Conservation (phyloP, 2,113 vertebrate genomes). For the Papio anubis region DNA sequence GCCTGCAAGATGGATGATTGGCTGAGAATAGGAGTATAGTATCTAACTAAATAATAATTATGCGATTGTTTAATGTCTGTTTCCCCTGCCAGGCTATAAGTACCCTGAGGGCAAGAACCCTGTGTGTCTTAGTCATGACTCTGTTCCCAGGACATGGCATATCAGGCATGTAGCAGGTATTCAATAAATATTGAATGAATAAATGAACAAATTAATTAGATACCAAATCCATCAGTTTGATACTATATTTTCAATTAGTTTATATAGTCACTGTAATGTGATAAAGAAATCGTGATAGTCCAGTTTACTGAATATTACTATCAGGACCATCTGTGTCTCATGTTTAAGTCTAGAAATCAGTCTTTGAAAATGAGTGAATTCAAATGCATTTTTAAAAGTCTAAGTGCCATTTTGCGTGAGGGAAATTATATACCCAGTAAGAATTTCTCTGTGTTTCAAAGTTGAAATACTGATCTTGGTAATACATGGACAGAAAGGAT, state of each 20-base stretch:
- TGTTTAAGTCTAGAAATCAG: background rate
- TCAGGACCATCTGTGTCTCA: background rate
- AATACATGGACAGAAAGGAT: background rate
- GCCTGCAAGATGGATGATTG: background rate
- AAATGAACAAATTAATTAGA: background rate
- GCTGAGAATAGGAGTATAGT: background rate
- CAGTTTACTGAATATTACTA: background rate
- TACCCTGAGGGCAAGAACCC: background rate
- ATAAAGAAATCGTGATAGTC: background rate
- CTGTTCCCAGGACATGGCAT: background rate
- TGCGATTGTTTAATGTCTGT: background rate
- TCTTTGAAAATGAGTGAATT: constrained; percentile 19
- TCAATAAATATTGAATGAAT: background rate
- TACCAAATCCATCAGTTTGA: background rate
- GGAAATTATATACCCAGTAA: background rate
- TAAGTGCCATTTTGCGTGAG: background rate
- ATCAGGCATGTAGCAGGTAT: background rate
- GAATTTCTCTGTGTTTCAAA: background rate
- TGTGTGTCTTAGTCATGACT: background rate
- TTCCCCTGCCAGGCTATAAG: background rate
- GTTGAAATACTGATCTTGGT: background rate
- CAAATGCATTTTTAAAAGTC: background rate
- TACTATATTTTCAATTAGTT: background rate
- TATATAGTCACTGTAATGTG: background rate
- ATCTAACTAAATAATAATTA: background rate